Evolutionary conservation across 1,140 invertebrate genomes (phyloP).

Genomic region (Sycophaga agraensis): DNA sequence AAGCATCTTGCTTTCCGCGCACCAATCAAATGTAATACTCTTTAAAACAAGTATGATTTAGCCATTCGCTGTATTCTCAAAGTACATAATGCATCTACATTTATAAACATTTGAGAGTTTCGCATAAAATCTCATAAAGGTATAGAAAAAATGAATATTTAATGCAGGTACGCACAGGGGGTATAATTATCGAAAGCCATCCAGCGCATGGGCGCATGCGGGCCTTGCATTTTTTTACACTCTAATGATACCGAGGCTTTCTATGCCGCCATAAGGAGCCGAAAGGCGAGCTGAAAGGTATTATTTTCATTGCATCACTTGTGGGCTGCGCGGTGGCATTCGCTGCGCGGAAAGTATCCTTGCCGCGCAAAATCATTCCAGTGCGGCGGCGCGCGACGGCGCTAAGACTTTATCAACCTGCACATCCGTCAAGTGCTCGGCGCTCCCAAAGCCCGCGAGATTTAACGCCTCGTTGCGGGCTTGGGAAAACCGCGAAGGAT

Average conservation of each 20-base stretch:
- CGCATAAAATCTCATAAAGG: neutral
- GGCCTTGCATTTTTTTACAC: conserved; percentile 14
- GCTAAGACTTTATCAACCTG: neutral
- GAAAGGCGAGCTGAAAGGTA: neutral
- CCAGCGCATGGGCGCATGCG: neutral
- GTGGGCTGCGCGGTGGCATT: too few relatives aligned
- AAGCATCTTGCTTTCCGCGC: too few relatives aligned
- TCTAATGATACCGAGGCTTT: conserved; percentile 21
- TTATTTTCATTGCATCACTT: conserved; percentile 22
- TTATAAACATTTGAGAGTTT: conserved; percentile 13
- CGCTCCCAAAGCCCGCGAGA: neutral
- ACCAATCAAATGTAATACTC: too few relatives aligned
- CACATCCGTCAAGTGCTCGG: conserved; percentile 1
- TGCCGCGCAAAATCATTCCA: conserved; percentile 3
- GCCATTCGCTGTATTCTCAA: neutral
- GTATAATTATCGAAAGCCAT: conserved; percentile 21
- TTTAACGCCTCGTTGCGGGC: neutral
- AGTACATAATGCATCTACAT: conserved; percentile 7
- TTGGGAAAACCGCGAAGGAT: neutral
- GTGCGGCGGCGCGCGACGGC: neutral
- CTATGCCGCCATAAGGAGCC: conserved; percentile 14
- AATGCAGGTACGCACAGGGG: conserved; percentile 1
- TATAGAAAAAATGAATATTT: neutral
- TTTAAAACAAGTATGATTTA: too few relatives aligned
- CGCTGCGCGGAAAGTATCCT: too few relatives aligned